Conservation (phyloP, 2,888 invertebrate species). For the Pandemis heparana region DNA sequence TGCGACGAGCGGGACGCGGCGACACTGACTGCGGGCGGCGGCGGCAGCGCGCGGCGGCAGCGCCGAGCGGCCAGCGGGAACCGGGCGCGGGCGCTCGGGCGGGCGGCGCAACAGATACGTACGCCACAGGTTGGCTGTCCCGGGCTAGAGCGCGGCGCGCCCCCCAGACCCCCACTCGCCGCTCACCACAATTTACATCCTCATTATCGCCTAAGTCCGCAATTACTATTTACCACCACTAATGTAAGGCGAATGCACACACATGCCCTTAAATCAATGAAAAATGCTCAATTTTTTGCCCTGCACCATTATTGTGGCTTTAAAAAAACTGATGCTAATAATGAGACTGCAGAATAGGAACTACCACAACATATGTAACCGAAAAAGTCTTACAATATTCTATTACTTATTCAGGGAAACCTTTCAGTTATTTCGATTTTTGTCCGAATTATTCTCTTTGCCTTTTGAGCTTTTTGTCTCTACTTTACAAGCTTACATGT, state of each 20-base stretch:
- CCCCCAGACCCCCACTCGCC: constrained; percentile 53
- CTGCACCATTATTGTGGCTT: background rate
- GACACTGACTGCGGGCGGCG: constrained; percentile 54
- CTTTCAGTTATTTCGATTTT: constrained; percentile 3
- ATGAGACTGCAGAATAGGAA: background rate
- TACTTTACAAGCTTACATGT: constrained; percentile 20
- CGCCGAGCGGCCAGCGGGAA: constrained; percentile 58
- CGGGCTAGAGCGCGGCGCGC: constrained; percentile 60
- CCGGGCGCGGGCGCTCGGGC: constrained; percentile 60
- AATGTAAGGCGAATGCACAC: constrained; percentile 3
- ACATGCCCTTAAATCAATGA: no score
- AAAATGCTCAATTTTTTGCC: background rate
- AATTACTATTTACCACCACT: constrained; percentile 49
- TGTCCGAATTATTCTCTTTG: background rate
- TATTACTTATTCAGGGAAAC: background rate
- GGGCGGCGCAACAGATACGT: constrained; percentile 83
- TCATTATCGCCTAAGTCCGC: constrained; percentile 73
- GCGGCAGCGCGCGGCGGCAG: constrained; percentile 55
- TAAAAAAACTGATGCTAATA: background rate
- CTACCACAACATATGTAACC: background rate
- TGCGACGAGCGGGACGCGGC: constrained; percentile 50
- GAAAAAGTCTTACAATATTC: background rate
- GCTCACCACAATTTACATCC: constrained; percentile 77
- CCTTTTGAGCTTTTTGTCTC: constrained; percentile 17
- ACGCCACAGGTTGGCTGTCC: constrained; percentile 83